Evolutionary conservation across 1,140 invertebrate species (phyloP).

Genomic region (Branchinecta lindahli): DNA sequence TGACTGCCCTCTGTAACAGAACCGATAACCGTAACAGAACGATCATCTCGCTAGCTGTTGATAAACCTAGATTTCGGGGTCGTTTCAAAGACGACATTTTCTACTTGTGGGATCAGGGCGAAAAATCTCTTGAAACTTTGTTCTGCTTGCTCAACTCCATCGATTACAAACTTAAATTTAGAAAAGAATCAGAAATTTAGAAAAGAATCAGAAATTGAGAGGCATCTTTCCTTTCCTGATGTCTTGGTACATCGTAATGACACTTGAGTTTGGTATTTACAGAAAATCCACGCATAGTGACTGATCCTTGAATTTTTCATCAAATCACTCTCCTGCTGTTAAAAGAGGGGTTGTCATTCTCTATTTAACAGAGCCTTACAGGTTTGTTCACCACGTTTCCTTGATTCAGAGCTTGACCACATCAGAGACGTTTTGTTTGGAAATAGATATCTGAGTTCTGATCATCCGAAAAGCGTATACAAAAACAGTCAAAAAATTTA

Average conservation of each 20-base stretch:
- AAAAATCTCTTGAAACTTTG: neutral
- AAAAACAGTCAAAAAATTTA: no score
- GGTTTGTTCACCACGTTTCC: neutral
- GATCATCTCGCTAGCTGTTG: neutral
- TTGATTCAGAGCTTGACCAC: neutral
- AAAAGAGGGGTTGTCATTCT: slow-evolving; percentile 5
- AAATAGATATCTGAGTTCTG: no score
- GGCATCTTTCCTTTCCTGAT: slow-evolving; percentile 4
- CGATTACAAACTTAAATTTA: neutral
- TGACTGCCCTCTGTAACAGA: neutral
- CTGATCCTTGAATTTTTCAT: neutral
- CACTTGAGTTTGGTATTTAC: neutral
- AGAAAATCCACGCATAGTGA: slow-evolving; percentile 8
- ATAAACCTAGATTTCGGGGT: neutral
- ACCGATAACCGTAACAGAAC: neutral
- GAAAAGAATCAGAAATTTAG: no score
- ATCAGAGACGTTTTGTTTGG: slow-evolving; percentile 1
- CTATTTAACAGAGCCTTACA: neutral
- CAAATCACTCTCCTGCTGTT: neutral
- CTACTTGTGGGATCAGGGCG: neutral
- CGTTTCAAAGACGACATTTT: no score
- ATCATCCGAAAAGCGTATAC: no score
- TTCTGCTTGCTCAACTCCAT: slow-evolving; percentile 4
- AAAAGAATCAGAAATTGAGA: neutral
- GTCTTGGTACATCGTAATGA: neutral